Conservation (phyloP, 2,113 vertebrate genomes). For the Asarcornis scutulata region DNA sequence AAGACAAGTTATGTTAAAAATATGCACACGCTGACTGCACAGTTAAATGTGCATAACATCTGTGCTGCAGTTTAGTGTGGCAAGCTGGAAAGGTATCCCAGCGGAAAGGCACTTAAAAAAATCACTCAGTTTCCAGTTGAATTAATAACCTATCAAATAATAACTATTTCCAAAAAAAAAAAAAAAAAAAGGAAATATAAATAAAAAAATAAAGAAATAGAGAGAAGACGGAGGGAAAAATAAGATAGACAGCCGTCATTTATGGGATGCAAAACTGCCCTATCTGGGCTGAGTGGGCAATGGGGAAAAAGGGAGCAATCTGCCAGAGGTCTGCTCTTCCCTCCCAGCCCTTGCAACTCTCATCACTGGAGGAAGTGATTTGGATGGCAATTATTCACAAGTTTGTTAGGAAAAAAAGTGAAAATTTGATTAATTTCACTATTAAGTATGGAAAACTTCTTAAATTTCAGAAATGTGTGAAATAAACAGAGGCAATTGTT, state of each 20-base stretch:
- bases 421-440: neutral
- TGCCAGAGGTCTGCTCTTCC: neutral
- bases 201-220: neutral
- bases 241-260: neutral
- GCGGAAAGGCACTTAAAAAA: slow-evolving; percentile 11
- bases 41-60: slow-evolving; percentile 65
- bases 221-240: neutral
- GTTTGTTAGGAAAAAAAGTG: neutral
- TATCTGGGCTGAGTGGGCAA: neutral
- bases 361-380: fast-evolving
- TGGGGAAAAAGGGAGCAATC: neutral
- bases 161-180: neutral
- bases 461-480: neutral
- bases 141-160: neutral
- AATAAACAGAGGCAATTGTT: neutral
- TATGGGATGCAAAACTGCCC: neutral
- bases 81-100: slow-evolving; percentile 41
- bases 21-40: slow-evolving; percentile 5
- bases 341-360: neutral
- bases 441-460: neutral
- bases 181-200: neutral
- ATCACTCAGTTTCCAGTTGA: neutral
- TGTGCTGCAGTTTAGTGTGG: slow-evolving; percentile 32
- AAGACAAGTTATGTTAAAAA: slow-evolving; percentile 70
- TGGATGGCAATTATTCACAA: neutral